Evolutionary conservation across 2,797 vertebrate genomes (phyloP), one percentile per base, ranked within the genome.

Genomic region (Oophaga sylvatica): DNA sequence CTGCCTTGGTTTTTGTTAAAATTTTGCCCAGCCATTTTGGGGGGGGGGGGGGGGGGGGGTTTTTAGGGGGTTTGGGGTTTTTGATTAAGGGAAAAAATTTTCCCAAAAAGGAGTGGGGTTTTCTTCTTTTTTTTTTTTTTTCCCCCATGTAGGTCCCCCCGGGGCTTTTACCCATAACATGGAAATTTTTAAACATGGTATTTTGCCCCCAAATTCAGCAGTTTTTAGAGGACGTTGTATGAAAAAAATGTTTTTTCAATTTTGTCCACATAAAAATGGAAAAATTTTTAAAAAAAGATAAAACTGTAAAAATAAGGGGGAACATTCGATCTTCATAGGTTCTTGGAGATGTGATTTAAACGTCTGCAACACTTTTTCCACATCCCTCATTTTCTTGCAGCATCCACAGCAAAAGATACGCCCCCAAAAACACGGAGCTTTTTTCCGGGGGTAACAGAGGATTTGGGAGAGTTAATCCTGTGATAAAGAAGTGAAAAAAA

Each of bases 321-420:
- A 20, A 20, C 70, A 41, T 53, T 29, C 20, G 10, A 6, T 77
- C 48, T 57, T 56, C 45, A 57, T 16, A 53, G 13, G 45, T 77
- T 16, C 75, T 45, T 6, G 12, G 22, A 77, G 53, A 57, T 2
- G 13, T 56, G 71, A 19, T 20, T 0, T 75, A 22, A 81, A 2
- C 67, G 81, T 26, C 57, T 68, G 35, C 79, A 75, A 11, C 67
- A 81, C 31, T n/a, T n/a, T 53, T 81, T 5, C 65, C 79, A 29
- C 85, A 81, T 5, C 65, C 85, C 65, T 80, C 78, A 86, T 86
- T 67, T 48, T 86, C 35, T 57, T 80, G 56, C 77, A 86, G 31
- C 85, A 86, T 17, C 79, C 65, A 10, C 79, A 87, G 56, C 85
- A 87, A 79, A 73, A 87, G 22, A 35, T n/a, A 56, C 85, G 13